phyloP scores from a whole-genome alignment of 2,113 vertebrate genomes.

The Oceanodroma tethys region DNA sequence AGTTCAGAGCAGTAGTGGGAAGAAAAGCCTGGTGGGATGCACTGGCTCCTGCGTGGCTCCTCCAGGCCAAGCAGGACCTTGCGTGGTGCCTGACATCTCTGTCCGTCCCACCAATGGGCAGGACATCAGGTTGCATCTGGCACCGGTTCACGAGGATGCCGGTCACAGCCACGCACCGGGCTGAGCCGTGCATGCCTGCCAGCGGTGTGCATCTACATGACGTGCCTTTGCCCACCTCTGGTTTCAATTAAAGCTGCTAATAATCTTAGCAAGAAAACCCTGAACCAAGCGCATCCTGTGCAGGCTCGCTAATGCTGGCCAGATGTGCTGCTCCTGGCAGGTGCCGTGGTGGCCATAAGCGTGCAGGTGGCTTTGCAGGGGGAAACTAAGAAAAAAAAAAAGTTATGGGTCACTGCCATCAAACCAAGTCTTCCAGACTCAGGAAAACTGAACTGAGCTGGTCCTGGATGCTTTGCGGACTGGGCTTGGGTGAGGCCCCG shows the following conservation, averaged over 20 bases:
- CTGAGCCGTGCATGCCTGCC: rapidly evolving
- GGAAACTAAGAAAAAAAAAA: not conserved
- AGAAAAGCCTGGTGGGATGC: not conserved
- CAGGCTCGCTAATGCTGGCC: rapidly evolving
- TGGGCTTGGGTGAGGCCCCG: not conserved
- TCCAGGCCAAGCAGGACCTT: not conserved
- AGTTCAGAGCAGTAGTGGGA: not conserved
- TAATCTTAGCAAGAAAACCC: not conserved
- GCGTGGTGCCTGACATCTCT: not conserved
- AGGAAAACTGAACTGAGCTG: not conserved
- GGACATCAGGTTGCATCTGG: not conserved
- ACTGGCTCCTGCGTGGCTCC: not conserved
- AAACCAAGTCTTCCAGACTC: not conserved
- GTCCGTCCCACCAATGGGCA: rapidly evolving
- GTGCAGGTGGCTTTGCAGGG: not conserved
- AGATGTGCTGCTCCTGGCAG: not conserved
- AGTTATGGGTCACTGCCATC: not conserved
- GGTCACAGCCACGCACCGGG: rapidly evolving
- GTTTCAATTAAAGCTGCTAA: not conserved
- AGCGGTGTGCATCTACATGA: rapidly evolving
- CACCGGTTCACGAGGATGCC: rapidly evolving
- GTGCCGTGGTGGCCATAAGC: not conserved
- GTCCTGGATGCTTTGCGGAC: not conserved
- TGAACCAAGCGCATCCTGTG: not conserved
- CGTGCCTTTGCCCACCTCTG: not conserved